phyloP scores from a whole-genome alignment of 2,797 vertebrate genomes.

The Pangasius sanitwongsei region DNA sequence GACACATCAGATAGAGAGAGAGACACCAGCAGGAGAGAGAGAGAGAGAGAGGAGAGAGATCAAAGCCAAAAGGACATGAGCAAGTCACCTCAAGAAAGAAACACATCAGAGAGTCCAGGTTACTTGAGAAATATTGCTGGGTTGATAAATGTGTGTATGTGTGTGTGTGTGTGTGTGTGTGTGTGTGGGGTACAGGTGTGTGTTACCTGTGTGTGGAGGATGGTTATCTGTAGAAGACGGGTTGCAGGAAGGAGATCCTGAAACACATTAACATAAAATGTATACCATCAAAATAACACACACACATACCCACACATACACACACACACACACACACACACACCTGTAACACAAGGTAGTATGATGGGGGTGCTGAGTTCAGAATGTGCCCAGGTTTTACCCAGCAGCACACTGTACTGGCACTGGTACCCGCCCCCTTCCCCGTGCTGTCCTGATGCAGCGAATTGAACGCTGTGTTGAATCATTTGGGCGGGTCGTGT shows the following conservation, averaged over 20 bases:
- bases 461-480: slow-evolving; percentile 62
- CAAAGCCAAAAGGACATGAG: background rate
- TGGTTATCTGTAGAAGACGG: slow-evolving; percentile 56
- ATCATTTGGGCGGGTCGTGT: slow-evolving; percentile 25
- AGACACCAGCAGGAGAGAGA: background rate
- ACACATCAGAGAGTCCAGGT: background rate
- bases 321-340: background rate
- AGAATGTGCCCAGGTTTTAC: slow-evolving; percentile 60
- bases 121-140: background rate
- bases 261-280: slow-evolving; percentile 40
- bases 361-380: slow-evolving; percentile 61
- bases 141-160: background rate
- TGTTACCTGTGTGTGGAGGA: slow-evolving; percentile 7
- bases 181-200: background rate
- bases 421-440: slow-evolving; percentile 67
- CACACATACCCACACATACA: slow-evolving; percentile 1
- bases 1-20: background rate
- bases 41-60: background rate
- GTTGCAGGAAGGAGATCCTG: slow-evolving; percentile 55
- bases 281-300: background rate
- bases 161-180: background rate
- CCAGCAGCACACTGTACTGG: slow-evolving; percentile 67
- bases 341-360: slow-evolving; percentile 60
- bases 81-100: background rate
- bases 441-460: slow-evolving; percentile 61